Evolutionary conservation across 2,888 invertebrate species (phyloP).

Genomic region (Cheilosia scutellata): DNA sequence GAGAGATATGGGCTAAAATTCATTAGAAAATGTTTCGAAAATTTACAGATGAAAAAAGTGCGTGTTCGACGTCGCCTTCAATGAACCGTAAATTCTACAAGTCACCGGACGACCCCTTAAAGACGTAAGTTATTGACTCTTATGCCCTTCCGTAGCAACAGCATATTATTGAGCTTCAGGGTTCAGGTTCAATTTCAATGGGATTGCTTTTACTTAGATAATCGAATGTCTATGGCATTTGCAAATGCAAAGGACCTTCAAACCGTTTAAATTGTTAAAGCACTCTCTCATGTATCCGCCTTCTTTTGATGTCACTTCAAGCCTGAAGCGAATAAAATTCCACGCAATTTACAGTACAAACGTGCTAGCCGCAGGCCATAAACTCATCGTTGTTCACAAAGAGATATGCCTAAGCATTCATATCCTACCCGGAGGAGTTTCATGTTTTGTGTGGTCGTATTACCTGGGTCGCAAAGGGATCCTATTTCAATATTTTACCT

Average conservation of each 20-base stretch:
- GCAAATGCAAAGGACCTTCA: background rate
- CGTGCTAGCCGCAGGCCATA: constrained; percentile 65
- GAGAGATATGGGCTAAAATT: too few species aligned
- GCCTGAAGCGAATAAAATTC: constrained; percentile 47
- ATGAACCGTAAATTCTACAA: too few species aligned
- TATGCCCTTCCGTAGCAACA: too few species aligned
- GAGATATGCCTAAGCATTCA: constrained; percentile 40
- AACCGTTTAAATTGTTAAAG: constrained; percentile 9
- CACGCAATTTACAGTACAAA: constrained; percentile 66
- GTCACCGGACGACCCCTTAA: too few species aligned
- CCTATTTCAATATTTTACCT: constrained; percentile 75
- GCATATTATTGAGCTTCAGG: too few species aligned
- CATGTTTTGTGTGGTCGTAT: constrained; percentile 17
- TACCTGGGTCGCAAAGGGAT: constrained; percentile 62
- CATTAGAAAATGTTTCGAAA: too few species aligned
- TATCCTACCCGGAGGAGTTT: constrained; percentile 42
- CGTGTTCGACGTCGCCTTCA: too few species aligned
- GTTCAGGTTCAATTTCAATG: too few species aligned
- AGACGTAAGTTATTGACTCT: too few species aligned
- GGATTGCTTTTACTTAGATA: too few species aligned
- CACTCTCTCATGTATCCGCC: background rate
- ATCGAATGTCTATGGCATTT: too few species aligned
- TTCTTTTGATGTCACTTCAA: constrained; percentile 57
- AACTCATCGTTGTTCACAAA: constrained; percentile 50
- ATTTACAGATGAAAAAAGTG: too few species aligned